Evolutionary conservation across 2,888 invertebrate genomes (phyloP), one percentile per base, ranked within the genome.

Genomic region (Polyploca ridens): DNA sequence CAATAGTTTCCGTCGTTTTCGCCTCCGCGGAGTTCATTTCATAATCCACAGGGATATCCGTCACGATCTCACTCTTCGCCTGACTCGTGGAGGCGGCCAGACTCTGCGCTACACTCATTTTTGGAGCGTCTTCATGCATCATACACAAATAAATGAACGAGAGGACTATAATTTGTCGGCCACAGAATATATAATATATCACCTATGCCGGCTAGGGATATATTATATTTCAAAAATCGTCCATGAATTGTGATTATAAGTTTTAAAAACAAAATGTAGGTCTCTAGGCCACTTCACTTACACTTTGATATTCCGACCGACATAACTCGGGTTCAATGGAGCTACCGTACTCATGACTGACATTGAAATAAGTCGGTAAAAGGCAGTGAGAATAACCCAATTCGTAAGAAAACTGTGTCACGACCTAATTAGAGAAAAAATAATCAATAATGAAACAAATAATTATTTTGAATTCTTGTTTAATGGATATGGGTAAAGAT

Each of bases 251-350:
- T 83, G 84, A 83, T 86, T 86, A 84, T 81, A 77, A 76, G 83
- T 78, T 85, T 87, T 86, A 85, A 87, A 88, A 91, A 89, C 89
- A 89, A 90, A 96, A 97, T 96, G 96, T 97, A 97, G 97, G 97
- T 97, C 96, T 97, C 95, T 97, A 96, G 97, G 97, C 96, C 97
- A 97, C 96, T 96, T 96, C 96, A 96, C 96, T 96, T 96, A 96
- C 96, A 93, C 96, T 96, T 96, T 95, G 96, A 95, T 96, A 96
- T 95, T 95, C 95, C 95, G 95, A 95, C 95, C 95, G 95, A 96
- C 95, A 95, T 95, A 94, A 96, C 96, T 95, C 94, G 91, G 93
- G 95, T 94, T 96, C 96, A 96, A 96, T 94, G 91, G 92, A 95
- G 93, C 94, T 94, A 95, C 96, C 93, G 92, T 93, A 90, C 94